Evolutionary conservation across 2,888 invertebrate species (phyloP).

Genomic region (Cheilosia grossa): DNA sequence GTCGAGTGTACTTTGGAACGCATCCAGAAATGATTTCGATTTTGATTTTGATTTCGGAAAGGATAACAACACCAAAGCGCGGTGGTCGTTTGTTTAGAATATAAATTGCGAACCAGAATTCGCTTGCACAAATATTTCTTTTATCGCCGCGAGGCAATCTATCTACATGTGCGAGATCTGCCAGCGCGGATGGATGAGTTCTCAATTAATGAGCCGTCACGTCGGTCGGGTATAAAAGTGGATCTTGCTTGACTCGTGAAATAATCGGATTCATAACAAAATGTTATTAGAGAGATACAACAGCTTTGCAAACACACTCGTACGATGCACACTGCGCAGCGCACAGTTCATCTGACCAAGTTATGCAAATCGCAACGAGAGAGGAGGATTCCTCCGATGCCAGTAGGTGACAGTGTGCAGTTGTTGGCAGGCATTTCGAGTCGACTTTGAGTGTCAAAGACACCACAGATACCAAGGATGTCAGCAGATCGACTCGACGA

Average conservation of each 20-base stretch:
- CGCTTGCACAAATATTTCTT: constrained; percentile 33
- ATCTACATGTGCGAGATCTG: not conserved
- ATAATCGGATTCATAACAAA: constrained; percentile 4
- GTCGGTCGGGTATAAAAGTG: not conserved
- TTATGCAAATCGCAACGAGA: not conserved
- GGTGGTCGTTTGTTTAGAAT: not conserved
- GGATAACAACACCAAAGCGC: not conserved
- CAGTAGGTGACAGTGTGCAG: not conserved
- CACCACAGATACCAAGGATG: constrained; percentile 15
- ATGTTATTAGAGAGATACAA: not conserved
- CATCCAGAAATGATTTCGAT: constrained; percentile 18
- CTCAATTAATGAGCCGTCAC: constrained; percentile 24
- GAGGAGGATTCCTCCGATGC: not conserved
- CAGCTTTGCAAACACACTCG: not conserved
- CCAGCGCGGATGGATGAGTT: constrained; percentile 6
- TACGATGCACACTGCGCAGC: too few relatives aligned
- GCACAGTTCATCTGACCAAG: not conserved
- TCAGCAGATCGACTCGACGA: not conserved
- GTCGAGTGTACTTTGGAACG: constrained; percentile 19
- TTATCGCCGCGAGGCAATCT: constrained; percentile 10
- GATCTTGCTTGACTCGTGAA: not conserved
- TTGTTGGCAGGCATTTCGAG: not conserved
- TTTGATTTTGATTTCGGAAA: not conserved
- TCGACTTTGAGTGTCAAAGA: not conserved
- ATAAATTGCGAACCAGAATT: constrained; percentile 16